Conservation (phyloP, 53 echinoderm and acorn worm genomes). For the Echinarachnius parma region DNA sequence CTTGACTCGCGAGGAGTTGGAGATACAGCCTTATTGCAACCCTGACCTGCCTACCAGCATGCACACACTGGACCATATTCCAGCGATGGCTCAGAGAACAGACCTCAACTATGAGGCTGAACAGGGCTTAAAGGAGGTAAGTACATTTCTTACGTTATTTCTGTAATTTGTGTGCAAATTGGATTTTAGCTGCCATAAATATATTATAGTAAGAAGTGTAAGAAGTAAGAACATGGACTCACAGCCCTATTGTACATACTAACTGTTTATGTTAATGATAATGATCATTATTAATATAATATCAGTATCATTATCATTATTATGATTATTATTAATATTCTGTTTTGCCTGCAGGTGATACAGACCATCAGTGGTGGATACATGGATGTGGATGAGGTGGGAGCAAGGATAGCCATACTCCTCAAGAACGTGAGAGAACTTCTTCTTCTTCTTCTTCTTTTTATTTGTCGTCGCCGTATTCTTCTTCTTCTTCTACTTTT, state of each 20-base stretch:
- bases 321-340: background rate
- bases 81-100: constrained; percentile 61
- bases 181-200: no score
- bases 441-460: no score
- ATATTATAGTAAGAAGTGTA: no score
- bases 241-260: no score
- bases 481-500: no score
- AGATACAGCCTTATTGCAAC: constrained; percentile 65
- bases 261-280: no score
- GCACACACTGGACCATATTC: constrained; percentile 85
- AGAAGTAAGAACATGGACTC: no score
- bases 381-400: constrained; percentile 56
- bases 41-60: constrained; percentile 72
- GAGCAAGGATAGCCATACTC: constrained; percentile 68
- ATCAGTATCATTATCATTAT: background rate
- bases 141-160: no score
- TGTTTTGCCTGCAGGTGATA: constrained; percentile 25
- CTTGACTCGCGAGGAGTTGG: constrained; percentile 34
- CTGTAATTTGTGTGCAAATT: no score
- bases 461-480: no score
- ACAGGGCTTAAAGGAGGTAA: constrained; percentile 85
- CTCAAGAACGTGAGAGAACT: constrained; percentile 62
- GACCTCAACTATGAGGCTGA: constrained; percentile 66
- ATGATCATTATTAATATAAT: no score
- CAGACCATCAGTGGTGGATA: constrained; percentile 52